These are phyloP conservation scores for Clarias fuscus DNA, from an alignment of 2,797 vertebrate genomes.

Conservation along the genomic window DNA sequence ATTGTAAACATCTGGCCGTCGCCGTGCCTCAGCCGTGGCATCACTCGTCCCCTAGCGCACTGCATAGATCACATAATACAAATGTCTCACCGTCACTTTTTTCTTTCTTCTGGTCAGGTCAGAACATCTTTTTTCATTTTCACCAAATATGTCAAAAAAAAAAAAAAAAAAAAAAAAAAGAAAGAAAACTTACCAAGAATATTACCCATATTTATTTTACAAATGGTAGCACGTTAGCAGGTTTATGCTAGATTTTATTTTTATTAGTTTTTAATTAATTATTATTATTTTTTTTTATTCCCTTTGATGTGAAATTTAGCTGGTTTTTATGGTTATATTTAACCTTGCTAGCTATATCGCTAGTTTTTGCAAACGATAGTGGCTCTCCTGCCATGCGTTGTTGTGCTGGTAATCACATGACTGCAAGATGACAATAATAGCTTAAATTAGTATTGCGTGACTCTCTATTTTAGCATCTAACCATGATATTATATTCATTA, in stretches of 20 bases:
- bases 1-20: not conserved
- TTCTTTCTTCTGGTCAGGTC: not conserved
- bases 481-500: not conserved
- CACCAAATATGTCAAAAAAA: not conserved
- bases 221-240: not conserved
- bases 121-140: not conserved
- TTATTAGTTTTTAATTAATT: no score
- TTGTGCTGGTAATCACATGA: no score
- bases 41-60: not conserved
- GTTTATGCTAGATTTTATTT: not conserved
- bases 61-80: not conserved
- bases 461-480: not conserved
- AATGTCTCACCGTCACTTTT: not conserved
- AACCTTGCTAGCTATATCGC: not conserved
- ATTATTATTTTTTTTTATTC: not conserved
- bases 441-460: not conserved
- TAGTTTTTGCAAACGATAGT: not conserved
- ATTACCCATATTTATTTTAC: not conserved
- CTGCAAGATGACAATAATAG: no score
- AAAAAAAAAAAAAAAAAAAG: no score
- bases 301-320: not conserved
- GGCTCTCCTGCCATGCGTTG: no score
- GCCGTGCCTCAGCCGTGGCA: not conserved
- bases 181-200: not conserved
- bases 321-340: not conserved